These are phyloP conservation scores for Boloria selene DNA, from an alignment of 2,888 invertebrate species.

Conservation along the genomic window DNA sequence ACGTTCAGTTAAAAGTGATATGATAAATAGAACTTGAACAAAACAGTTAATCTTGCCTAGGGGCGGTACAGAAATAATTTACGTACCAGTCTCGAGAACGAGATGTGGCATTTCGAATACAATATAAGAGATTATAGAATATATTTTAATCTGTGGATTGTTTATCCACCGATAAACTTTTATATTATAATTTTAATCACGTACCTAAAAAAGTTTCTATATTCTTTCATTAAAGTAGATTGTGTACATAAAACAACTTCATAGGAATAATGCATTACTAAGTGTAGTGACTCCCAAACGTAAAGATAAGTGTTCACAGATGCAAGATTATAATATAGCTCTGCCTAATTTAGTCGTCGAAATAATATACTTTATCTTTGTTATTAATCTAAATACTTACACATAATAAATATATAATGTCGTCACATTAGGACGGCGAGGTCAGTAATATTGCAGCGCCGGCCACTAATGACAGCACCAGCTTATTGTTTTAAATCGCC, in stretches of 20 bases:
- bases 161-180: no score
- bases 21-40: conserved; percentile 14
- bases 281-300: background rate
- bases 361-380: conserved; percentile 41
- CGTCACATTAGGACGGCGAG: conserved; percentile 72
- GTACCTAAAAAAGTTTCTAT: no score
- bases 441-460: conserved; percentile 59
- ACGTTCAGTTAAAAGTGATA: conserved; percentile 13
- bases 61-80: conserved; percentile 7
- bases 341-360: conserved; percentile 15
- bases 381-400: conserved; percentile 46
- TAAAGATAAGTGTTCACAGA: conserved; percentile 4
- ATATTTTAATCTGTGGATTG: no score
- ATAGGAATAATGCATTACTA: no score
- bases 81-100: background rate
- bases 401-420: conserved; percentile 67
- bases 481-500: conserved; percentile 79
- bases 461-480: conserved; percentile 67
- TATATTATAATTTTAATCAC: no score
- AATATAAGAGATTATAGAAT: no score
- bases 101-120: background rate
- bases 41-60: conserved; percentile 5
- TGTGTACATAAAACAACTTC: no score
- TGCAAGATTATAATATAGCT: conserved; percentile 9
- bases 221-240: no score